Evolutionary conservation across 2,113 vertebrate species (phyloP).

Genomic region (Paedocypris sp.): DNA sequence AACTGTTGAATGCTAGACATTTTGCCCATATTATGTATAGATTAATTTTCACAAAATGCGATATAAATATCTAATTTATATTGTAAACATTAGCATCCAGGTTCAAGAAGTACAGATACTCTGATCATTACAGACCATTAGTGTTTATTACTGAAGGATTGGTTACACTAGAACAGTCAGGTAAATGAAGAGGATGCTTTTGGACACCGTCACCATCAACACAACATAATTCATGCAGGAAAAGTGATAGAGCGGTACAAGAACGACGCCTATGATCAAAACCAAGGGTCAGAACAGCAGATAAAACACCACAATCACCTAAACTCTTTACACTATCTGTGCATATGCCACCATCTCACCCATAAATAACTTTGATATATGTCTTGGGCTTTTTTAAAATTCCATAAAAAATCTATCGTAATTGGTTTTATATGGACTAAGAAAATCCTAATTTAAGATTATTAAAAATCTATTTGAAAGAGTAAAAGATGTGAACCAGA

Average conservation of each 20-base stretch:
- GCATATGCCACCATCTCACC: slow-evolving; percentile 1
- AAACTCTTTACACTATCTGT: slow-evolving; percentile 2
- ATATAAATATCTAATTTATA: slow-evolving; percentile 17
- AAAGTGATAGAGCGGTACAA: not conserved
- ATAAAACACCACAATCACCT: not conserved
- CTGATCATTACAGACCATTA: slow-evolving; percentile 2
- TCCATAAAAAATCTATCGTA: not conserved
- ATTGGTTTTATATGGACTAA: not conserved
- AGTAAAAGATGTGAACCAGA: not conserved
- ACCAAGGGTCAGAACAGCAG: not conserved
- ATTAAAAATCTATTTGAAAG: not conserved
- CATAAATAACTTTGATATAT: not conserved
- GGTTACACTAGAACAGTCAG: slow-evolving; percentile 25
- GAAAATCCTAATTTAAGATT: not conserved
- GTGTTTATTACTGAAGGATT: not conserved
- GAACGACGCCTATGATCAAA: not conserved
- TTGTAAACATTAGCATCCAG: slow-evolving; percentile 12
- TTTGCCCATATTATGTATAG: slow-evolving; percentile 10
- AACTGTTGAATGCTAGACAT: no score
- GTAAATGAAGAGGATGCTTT: slow-evolving; percentile 8
- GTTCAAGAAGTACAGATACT: not conserved
- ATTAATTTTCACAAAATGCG: no score
- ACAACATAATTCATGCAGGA: not conserved
- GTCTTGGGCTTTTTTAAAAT: not conserved
- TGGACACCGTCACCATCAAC: not conserved